A percentile compares a stretch with the other conserved stretches of the same genome.
These are phyloP conservation scores for Indicator maculatus DNA, from an alignment of 2,113 vertebrate species.

Conservation along the genomic window DNA sequence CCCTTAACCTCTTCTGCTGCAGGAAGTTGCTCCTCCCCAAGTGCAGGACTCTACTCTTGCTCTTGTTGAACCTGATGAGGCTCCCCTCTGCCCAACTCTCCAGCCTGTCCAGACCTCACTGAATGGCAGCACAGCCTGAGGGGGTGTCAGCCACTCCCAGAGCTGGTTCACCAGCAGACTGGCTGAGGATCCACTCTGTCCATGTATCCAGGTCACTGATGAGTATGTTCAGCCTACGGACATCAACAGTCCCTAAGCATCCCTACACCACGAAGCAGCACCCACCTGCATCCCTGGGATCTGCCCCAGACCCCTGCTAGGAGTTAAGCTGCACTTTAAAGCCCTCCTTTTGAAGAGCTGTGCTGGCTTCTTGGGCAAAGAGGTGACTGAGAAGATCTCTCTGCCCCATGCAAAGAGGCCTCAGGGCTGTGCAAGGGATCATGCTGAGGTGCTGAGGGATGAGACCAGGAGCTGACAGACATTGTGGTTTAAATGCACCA, in stretches of 20 bases:
- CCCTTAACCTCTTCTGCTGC: too few species aligned
- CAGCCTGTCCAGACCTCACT: too few species aligned
- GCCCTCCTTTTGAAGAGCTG: background rate
- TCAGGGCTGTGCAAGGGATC: background rate
- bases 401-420: background rate
- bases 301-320: background rate
- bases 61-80: too few species aligned
- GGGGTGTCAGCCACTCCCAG: too few species aligned
- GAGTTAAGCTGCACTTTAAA: background rate
- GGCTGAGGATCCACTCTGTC: too few species aligned
- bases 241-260: background rate
- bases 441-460: background rate
- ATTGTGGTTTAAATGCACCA: background rate
- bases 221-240: background rate
- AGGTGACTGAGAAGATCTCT: background rate
- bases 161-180: too few species aligned
- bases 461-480: background rate
- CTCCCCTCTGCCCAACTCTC: too few species aligned
- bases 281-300: background rate
- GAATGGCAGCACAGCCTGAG: too few species aligned
- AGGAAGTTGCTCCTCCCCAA: too few species aligned
- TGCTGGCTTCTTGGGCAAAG: background rate
- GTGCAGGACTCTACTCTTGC: too few species aligned
- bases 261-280: accelerated
- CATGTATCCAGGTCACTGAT: background rate